These are phyloP conservation scores for Epinotia bilunana DNA, from an alignment of 2,888 invertebrate genomes.

Conservation along the genomic window DNA sequence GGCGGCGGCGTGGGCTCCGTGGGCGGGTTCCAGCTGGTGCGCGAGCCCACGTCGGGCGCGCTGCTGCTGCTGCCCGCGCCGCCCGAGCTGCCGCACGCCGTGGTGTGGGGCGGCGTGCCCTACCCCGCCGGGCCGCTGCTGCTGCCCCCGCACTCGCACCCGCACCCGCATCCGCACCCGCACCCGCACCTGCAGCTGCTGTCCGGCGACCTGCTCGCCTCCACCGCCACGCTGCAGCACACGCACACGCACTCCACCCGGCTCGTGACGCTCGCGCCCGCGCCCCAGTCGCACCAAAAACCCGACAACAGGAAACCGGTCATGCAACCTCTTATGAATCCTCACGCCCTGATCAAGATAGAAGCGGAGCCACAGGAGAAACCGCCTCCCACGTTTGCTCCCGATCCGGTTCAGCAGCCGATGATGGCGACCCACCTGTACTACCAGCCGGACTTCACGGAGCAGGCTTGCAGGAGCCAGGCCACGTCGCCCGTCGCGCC, in stretches of 20 bases:
- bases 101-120: conserved; percentile 89
- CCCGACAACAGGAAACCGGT: conserved; percentile 77
- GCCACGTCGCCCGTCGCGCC: conserved; percentile 86
- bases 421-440: conserved; percentile 84
- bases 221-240: conserved; percentile 87
- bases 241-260: conserved; percentile 88
- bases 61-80: conserved; percentile 91
- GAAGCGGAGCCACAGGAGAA: conserved; percentile 86
- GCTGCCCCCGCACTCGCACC: conserved; percentile 77
- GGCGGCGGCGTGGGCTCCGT: conserved; percentile 85
- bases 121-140: conserved; percentile 75
- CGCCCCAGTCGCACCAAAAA: conserved; percentile 74
- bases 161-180: conserved; percentile 74
- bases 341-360: conserved; percentile 87
- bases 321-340: conserved; percentile 77
- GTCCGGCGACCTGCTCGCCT: conserved; percentile 86
- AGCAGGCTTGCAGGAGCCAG: conserved; percentile 81
- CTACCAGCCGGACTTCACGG: conserved; percentile 81
- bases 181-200: conserved; percentile 86
- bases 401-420: conserved; percentile 81
- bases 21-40: conserved; percentile 93
- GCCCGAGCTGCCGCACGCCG: conserved; percentile 88
- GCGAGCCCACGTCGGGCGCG: conserved; percentile 94
- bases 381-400: conserved; percentile 70
- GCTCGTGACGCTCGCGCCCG: conserved; percentile 87